Percentiles rank a stretch among this genome's conserved stretches.
Evolutionary conservation across 2,113 vertebrate genomes (phyloP).

Genomic region (Notechis scutatus): DNA sequence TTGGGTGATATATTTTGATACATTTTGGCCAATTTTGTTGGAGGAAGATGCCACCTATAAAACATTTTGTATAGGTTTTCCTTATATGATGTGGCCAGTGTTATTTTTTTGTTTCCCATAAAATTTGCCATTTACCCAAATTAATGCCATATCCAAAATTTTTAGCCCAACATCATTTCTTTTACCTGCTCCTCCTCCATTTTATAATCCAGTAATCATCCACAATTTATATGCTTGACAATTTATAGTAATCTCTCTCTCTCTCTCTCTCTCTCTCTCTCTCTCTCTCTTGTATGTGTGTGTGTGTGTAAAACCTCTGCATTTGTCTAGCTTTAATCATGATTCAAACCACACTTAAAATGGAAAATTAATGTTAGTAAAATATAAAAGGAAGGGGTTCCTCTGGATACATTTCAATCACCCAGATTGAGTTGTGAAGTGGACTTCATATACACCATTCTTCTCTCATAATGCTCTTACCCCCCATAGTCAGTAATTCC

Average conservation of each 20-base stretch:
- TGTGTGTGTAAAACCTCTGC: background rate
- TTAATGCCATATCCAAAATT: too few relatives aligned
- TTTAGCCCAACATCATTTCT: too few relatives aligned
- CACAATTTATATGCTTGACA: background rate
- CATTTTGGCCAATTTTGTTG: too few relatives aligned
- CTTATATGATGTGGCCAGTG: too few relatives aligned
- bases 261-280: background rate
- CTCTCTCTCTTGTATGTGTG: background rate
- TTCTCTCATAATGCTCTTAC: background rate
- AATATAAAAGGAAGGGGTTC: background rate
- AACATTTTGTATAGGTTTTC: too few relatives aligned
- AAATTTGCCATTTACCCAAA: too few relatives aligned
- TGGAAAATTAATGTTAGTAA: background rate
- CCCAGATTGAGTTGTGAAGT: background rate
- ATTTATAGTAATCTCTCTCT: background rate
- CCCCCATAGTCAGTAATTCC: conserved; percentile 4
- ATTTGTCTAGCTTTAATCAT: background rate
- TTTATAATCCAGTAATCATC: background rate
- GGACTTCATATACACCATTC: background rate
- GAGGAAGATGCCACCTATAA: too few relatives aligned
- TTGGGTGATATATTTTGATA: too few relatives aligned
- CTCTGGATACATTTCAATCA: background rate
- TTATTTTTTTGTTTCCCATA: too few relatives aligned
- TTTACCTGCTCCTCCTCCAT: too few relatives aligned
- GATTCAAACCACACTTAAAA: background rate